Evolutionary conservation across 1,140 invertebrate species (phyloP).

Genomic region (Aphaenogaster ashmeadi): DNA sequence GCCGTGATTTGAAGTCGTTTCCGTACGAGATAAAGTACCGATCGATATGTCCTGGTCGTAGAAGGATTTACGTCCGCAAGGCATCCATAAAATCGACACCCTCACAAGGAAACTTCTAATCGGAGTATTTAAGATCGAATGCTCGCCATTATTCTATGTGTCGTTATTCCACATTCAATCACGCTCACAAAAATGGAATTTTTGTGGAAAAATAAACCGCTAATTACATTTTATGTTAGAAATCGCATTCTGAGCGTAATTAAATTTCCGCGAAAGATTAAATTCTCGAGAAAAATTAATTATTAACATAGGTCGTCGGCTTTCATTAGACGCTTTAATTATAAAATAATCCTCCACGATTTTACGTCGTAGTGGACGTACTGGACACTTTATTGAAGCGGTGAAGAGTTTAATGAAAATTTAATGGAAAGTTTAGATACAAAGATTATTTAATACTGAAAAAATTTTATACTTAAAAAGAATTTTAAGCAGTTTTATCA

Average conservation of each 20-base stretch:
- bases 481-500: not conserved
- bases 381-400: conserved; percentile 28
- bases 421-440: conserved; percentile 35
- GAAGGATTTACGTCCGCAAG: conserved; percentile 68
- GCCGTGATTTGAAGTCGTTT: conserved; percentile 67
- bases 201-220: not conserved
- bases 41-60: conserved; percentile 64
- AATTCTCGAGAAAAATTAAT: conserved; percentile 40
- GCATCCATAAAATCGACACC: conserved; percentile 55
- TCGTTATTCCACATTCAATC: not conserved
- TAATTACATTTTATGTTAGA: conserved; percentile 11
- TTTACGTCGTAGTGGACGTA: conserved; percentile 10
- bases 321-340: conserved; percentile 35
- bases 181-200: not conserved
- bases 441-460: conserved; percentile 17
- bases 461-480: not conserved
- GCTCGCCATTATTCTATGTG: too few relatives aligned
- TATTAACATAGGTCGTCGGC: conserved; percentile 38
- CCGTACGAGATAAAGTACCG: conserved; percentile 68
- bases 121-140: conserved; percentile 54
- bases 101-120: conserved; percentile 16
- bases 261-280: conserved; percentile 23
- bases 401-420: conserved; percentile 31
- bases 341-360: conserved; percentile 45
- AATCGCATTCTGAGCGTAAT: conserved; percentile 1